Evolutionary conservation across 37 sponge, comb jelly and placozoan species (phyloP).

Genomic region (Agelas oroides): DNA sequence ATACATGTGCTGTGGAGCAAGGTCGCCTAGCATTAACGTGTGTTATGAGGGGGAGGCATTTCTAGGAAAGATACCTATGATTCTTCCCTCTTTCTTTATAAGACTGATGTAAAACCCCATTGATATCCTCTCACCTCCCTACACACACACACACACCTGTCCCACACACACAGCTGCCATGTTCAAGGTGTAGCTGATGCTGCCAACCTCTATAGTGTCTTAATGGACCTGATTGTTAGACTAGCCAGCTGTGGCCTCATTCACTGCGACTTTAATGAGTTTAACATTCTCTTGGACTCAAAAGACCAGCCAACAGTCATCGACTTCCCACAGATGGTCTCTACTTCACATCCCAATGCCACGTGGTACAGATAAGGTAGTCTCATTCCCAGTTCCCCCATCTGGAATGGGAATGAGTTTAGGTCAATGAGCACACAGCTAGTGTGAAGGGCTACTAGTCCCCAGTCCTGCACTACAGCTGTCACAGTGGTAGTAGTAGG

Average conservation of each 20-base stretch:
- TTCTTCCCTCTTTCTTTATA: not conserved
- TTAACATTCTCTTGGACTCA: constrained; percentile 91
- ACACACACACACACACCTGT: not conserved
- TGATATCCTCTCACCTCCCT: not conserved
- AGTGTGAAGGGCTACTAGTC: not conserved
- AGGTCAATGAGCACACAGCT: not conserved
- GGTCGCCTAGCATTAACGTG: no score
- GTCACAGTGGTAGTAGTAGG: no score
- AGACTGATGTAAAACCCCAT: no score
- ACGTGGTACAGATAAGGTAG: constrained; percentile 53
- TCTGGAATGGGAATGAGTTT: not conserved
- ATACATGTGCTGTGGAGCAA: no score
- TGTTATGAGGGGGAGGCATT: no score
- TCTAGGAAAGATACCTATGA: no score
- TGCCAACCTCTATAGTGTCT: constrained; percentile 36
- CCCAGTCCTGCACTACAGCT: no score
- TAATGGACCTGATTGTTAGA: constrained; percentile 88
- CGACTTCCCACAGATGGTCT: constrained; percentile 99
- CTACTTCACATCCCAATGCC: constrained; percentile 93
- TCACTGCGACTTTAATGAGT: constrained; percentile 99
- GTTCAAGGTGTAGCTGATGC: constrained; percentile 74
- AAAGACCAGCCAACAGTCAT: constrained; percentile 88
- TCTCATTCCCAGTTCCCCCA: not conserved
- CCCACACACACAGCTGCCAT: constrained; percentile 62
- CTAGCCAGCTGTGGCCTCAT: constrained; percentile 91